Evolutionary conservation across 2,113 vertebrate genomes (phyloP).

Genomic region (Stomatorhinus ivindoensis): DNA sequence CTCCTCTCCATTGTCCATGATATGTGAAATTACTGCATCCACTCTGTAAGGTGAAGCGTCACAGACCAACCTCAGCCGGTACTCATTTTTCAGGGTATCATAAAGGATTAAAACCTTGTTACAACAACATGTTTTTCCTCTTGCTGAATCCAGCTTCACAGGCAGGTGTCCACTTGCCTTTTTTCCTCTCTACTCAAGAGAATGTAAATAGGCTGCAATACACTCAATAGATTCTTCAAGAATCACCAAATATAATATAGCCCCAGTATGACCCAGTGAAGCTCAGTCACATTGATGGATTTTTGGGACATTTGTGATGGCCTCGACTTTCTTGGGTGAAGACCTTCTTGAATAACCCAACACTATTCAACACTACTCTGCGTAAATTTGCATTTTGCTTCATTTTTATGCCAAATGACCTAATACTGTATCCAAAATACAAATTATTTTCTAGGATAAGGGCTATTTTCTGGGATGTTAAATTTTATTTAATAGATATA

Average conservation of each 20-base stretch:
- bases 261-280: conserved; percentile 12
- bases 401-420: not conserved
- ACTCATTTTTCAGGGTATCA: not conserved
- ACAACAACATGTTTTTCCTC: not conserved
- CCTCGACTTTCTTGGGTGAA: conserved; percentile 14
- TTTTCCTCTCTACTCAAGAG: not conserved
- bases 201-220: conserved; percentile 7
- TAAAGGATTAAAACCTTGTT: not conserved
- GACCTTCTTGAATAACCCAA: conserved; percentile 11
- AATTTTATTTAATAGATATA: not conserved
- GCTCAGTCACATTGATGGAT: not conserved
- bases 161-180: conserved; percentile 8
- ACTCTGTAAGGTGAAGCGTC: conserved; percentile 12
- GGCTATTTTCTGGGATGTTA: not conserved
- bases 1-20: conserved; percentile 8
- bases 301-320: not conserved
- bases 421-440: not conserved
- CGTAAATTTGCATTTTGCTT: conserved; percentile 14
- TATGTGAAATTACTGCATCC: not conserved
- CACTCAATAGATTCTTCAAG: not conserved
- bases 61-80: not conserved
- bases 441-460: not conserved
- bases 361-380: conserved; percentile 4
- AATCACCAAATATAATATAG: conserved; percentile 17
- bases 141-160: not conserved